These are phyloP conservation scores for Chaenogobius annularis DNA, from an alignment of 2,113 vertebrate species.

Conservation along the genomic window DNA sequence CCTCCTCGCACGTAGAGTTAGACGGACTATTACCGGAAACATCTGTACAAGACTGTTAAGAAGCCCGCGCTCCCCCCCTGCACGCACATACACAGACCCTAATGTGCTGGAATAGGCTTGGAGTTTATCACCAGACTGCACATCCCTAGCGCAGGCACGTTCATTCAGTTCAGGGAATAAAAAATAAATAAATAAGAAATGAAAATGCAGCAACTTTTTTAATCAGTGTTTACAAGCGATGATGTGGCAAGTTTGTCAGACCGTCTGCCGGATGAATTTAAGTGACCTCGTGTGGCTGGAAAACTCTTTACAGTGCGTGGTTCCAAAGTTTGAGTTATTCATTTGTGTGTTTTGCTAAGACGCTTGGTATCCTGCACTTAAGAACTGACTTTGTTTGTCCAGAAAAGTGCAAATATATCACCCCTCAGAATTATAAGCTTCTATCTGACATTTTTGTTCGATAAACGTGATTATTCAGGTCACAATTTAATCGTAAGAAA, in stretches of 20 bases:
- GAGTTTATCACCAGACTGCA: slow-evolving; percentile 59
- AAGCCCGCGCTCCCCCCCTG: slow-evolving; percentile 23
- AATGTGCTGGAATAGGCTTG: slow-evolving; percentile 13
- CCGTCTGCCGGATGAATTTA: slow-evolving; percentile 18
- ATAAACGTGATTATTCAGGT: too few species aligned
- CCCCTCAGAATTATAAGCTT: too few species aligned
- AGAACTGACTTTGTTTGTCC: too few species aligned
- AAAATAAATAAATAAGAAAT: slow-evolving; percentile 6
- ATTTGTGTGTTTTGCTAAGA: too few species aligned
- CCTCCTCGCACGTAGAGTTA: slow-evolving; percentile 1
- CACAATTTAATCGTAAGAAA: too few species aligned
- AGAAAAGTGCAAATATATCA: too few species aligned
- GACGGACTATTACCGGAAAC: slow-evolving; percentile 14
- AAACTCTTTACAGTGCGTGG: not conserved
- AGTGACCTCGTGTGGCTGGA: slow-evolving; percentile 3
- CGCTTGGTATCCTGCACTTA: too few species aligned
- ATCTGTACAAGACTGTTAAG: slow-evolving; percentile 32
- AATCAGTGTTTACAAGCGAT: slow-evolving; percentile 58
- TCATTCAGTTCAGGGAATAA: slow-evolving; percentile 37
- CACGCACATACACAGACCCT: slow-evolving; percentile 19
- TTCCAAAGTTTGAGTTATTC: not conserved
- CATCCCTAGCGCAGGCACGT: slow-evolving; percentile 29
- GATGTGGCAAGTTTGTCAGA: slow-evolving; percentile 53
- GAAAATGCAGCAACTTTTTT: slow-evolving; percentile 32
- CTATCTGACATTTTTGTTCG: too few species aligned